Base-by-base conservation (phyloP, 2,113 vertebrate genomes). In the Electrona antarctica region DNA sequence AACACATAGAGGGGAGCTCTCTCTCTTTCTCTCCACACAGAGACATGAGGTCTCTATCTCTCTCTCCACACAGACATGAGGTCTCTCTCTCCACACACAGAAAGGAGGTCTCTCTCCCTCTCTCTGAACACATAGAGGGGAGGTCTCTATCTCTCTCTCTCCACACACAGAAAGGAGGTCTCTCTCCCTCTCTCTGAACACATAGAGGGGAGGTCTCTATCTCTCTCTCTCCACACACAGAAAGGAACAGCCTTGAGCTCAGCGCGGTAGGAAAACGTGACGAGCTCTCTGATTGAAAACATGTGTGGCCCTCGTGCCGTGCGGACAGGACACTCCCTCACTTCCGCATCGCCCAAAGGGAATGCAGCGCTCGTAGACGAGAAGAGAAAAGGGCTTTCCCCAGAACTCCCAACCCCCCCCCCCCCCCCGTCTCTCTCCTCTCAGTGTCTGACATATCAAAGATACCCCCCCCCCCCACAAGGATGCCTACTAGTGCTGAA, bases 221-320 rank as follows among this genome's bases (percentile, higher is more conserved):
- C 1, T 21, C 21, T 21, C 21, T 21, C 21, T n/a, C n/a, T 21
- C 21, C 21, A 21, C 21, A 21, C 21, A 21, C 21, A 21, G 21
- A 21, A 21, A 21, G 21, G 21, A 21, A 21, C 21, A 2, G 21
- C 82, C 69, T 74, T 46, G 15, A 60, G 65, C 7, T 41, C 7
- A 4, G 64, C 76, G 76, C 49, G 12, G 52, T 60, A 21, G 58
- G 67, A 80, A 89, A 82, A 73, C 1, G 28, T 72, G 85, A 82
- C 54, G 5, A 48, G 64, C 68, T 73, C 79, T 69, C 62, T 77
- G 72, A 82, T 82, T 87, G 51, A 21, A 80, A 88, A 79, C 81
- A 79, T 82, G 75, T 80, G 64, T 69, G 33, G 74, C 41, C 49
- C 64, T 69, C 64, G 62, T 67, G n/a, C n/a, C n/a, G n/a, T n/a